Evolutionary conservation across 1,140 invertebrate genomes (phyloP), one percentile per base, ranked within the genome.

Genomic region (Mesaphorura yosii): DNA sequence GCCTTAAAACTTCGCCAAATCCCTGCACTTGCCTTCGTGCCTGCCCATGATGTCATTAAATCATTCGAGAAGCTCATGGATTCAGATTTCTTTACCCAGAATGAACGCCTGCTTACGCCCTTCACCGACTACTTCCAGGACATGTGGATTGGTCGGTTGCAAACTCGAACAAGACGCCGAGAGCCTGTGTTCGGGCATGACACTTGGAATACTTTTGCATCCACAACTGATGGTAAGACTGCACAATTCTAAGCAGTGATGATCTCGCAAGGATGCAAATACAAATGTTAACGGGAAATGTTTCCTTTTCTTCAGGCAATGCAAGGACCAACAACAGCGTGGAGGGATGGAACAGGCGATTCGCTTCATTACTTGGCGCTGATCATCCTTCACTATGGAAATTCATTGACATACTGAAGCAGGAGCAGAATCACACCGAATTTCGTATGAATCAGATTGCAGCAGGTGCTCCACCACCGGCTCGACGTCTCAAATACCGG

Each of bases 321-420:
- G n/a, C n/a, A 4, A 50, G 28, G 23, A 54, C 47, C 4, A 54
- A 50, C 22, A 54, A 50, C 51, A 4, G 7, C 6, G 10, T 34
- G n/a, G 52, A 54, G 41, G 52, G 47, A 7, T 54, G 10, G 10
- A 45, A 54, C 38, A 15, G 22, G 6, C 7, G 45, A n/a, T 54
- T 54, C 34, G 17, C 4, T 26, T 27, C 3, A 6, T 26, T 52
- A 6, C 15, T 54, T 14, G 5, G 3, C 3, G 17, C 29, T 23
- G 4, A 20, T 20, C 52, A 54, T 39, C 47, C 52, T 15, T 20
- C 52, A n/a, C 49, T 54, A 22, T 54, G 45, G 46, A 54, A 51
- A 23, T 38, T 54, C 15, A 54, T 54, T 15, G 17, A 52, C 20
- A 27, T 22, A 12, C 28, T 54, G 14, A 48, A 51, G 37, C 39